Conservation (phyloP, 2,888 invertebrate genomes). For the Cyrtodaria siliqua region DNA sequence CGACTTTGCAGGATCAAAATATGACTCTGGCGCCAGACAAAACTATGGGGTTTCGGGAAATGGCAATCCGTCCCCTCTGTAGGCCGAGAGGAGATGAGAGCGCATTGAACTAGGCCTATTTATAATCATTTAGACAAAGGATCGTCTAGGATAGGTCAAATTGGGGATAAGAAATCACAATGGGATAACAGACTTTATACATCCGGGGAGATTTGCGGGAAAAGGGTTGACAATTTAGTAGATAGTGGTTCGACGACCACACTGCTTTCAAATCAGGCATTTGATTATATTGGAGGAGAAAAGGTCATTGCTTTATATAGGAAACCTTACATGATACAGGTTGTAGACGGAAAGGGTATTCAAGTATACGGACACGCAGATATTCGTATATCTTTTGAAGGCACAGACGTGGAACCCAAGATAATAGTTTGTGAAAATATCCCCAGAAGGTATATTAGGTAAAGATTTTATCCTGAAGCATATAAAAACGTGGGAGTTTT, state of each 20-base stretch:
- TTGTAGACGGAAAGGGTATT: conserved; percentile 14
- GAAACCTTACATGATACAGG: neutral
- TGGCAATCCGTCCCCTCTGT: conserved; percentile 25
- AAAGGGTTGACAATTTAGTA: conserved; percentile 2
- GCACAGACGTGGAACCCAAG: neutral
- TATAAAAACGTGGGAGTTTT: conserved; percentile 22
- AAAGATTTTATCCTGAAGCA: conserved; percentile 9
- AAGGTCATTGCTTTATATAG: neutral
- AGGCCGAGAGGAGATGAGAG: conserved; percentile 31
- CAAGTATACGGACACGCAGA: conserved; percentile 2
- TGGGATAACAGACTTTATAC: conserved; percentile 25
- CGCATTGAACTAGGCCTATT: no score
- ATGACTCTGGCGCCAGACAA: no score
- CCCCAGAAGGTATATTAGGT: no score
- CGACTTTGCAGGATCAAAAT: no score
- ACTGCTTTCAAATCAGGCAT: conserved; percentile 30
- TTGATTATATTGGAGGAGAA: neutral
- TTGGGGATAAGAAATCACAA: neutral
- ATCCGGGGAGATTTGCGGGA: neutral
- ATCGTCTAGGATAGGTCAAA: no score
- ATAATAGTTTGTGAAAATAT: conserved; percentile 29
- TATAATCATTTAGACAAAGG: no score
- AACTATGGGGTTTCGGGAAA: conserved; percentile 14
- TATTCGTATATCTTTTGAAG: conserved; percentile 3
- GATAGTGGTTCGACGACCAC: conserved; percentile 47